These are phyloP conservation scores for Neelides folsomi DNA, from an alignment of 2,888 invertebrate species.

Conservation along the genomic window DNA sequence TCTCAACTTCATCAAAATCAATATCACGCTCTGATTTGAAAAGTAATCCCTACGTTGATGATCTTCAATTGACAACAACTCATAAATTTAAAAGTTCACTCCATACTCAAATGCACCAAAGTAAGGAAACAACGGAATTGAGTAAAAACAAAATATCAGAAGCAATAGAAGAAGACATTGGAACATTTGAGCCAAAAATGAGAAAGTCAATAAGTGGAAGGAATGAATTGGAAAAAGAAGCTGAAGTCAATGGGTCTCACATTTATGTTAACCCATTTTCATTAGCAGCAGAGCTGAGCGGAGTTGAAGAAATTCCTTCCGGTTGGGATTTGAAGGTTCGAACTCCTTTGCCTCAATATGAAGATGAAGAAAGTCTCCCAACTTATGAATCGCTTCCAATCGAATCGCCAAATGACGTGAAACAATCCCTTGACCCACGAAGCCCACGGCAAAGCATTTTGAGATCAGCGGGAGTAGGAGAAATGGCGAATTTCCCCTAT, in stretches of 20 bases:
- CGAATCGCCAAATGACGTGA: no score
- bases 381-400: no score
- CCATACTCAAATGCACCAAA: slow-evolving; percentile 1
- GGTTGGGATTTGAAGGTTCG: not conserved
- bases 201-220: not conserved
- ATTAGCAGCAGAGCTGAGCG: slow-evolving; percentile 22
- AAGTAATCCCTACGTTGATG: not conserved
- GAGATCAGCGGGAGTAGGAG: no score
- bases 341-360: slow-evolving; percentile 5
- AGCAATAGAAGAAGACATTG: slow-evolving; percentile 28
- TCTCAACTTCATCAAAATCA: no score
- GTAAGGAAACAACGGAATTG: slow-evolving; percentile 11
- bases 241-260: slow-evolving; percentile 1
- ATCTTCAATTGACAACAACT: not conserved
- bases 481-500: no score
- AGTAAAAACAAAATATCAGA: slow-evolving; percentile 19
- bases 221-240: not conserved
- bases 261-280: slow-evolving; percentile 27
- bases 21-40: slow-evolving; percentile 1
- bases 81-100: no score
- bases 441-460: no score
- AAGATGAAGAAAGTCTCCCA: no score
- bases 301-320: slow-evolving; percentile 2
- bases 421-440: no score
- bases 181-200: slow-evolving; percentile 24